Percentiles rank a stretch among this genome's conserved stretches.
Evolutionary conservation across 1,140 invertebrate genomes (phyloP).

Genomic region (Lasaia peninsularis): DNA sequence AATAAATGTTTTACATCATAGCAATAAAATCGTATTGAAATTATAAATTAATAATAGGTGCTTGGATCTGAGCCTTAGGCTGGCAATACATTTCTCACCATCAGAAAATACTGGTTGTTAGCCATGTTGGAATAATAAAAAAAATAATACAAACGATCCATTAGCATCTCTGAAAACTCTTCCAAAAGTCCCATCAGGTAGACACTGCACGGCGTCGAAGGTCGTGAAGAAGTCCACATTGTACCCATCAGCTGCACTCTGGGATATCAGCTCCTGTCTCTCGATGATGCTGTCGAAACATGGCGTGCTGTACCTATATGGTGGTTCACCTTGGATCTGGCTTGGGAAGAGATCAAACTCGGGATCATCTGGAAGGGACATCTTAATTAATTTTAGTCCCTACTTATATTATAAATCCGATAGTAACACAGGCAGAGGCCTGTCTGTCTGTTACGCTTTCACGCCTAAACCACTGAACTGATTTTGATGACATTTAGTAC

Average conservation of each 20-base stretch:
- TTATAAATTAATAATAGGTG: too few species aligned
- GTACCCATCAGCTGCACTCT: slow-evolving; percentile 53
- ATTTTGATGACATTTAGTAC: too few species aligned
- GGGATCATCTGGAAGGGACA: slow-evolving; percentile 38
- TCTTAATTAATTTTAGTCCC: too few species aligned
- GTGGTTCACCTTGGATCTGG: slow-evolving; percentile 34
- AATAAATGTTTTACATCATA: too few species aligned
- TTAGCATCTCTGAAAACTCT: slow-evolving; percentile 36
- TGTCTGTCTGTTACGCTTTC: too few species aligned
- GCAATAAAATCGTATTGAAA: too few species aligned
- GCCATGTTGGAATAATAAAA: background rate
- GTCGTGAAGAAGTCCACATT: slow-evolving; percentile 52
- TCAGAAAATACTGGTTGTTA: slow-evolving; percentile 7
- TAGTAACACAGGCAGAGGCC: too few species aligned
- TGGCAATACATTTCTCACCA: background rate
- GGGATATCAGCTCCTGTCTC: slow-evolving; percentile 42
- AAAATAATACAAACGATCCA: slow-evolving; percentile 41
- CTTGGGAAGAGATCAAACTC: slow-evolving; percentile 44
- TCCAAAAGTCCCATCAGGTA: slow-evolving; percentile 77
- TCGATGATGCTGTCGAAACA: slow-evolving; percentile 67
- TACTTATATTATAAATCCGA: too few species aligned
- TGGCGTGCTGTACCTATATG: slow-evolving; percentile 65
- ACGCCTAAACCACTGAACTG: too few species aligned
- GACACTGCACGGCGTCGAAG: slow-evolving; percentile 59
- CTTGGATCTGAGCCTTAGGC: too few species aligned